Percentiles rank a stretch among this genome's conserved stretches.
phyloP scores from a whole-genome alignment of 1,140 invertebrate genomes.

The Pararge aegeria region DNA sequence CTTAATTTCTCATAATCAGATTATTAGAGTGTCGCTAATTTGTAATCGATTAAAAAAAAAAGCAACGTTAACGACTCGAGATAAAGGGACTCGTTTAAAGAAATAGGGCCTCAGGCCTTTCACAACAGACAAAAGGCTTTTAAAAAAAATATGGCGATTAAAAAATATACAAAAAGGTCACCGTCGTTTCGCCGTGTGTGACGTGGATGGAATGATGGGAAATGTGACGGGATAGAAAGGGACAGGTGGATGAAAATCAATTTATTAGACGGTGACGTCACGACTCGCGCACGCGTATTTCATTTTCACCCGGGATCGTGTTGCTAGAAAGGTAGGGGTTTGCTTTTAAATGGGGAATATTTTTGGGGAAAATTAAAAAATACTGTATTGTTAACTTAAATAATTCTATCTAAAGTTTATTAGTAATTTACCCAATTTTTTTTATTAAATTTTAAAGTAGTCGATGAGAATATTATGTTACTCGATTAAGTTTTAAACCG shows the following conservation, averaged over 20 bases:
- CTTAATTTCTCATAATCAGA: too few relatives aligned
- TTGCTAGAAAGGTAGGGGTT: constrained; percentile 45
- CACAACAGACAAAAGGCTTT: constrained; percentile 67
- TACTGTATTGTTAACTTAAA: too few relatives aligned
- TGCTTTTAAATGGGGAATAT: constrained; percentile 6
- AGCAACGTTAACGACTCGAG: constrained; percentile 30
- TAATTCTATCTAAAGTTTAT: too few relatives aligned
- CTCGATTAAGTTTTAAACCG: too few relatives aligned
- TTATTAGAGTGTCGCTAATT: too few relatives aligned
- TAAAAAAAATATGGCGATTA: constrained; percentile 57
- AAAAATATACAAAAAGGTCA: constrained; percentile 76
- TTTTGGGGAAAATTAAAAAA: constrained; percentile 1
- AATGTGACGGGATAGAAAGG: constrained; percentile 36
- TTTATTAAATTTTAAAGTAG: too few relatives aligned
- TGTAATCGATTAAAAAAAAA: neutral
- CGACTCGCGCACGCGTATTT: constrained; percentile 64
- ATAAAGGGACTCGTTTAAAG: constrained; percentile 42
- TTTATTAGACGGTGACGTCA: constrained; percentile 80
- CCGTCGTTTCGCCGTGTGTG: constrained; percentile 56
- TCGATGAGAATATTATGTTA: too few relatives aligned
- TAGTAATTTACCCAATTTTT: too few relatives aligned
- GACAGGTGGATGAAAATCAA: constrained; percentile 77
- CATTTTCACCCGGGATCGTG: constrained; percentile 55
- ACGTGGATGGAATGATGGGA: constrained; percentile 45
- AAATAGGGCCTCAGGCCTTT: constrained; percentile 53